A percentile compares a stretch with the other conserved stretches of the same genome.
These are phyloP conservation scores for Trachelus troglodyta DNA, from an alignment of 2,888 invertebrate species.

Conservation along the genomic window DNA sequence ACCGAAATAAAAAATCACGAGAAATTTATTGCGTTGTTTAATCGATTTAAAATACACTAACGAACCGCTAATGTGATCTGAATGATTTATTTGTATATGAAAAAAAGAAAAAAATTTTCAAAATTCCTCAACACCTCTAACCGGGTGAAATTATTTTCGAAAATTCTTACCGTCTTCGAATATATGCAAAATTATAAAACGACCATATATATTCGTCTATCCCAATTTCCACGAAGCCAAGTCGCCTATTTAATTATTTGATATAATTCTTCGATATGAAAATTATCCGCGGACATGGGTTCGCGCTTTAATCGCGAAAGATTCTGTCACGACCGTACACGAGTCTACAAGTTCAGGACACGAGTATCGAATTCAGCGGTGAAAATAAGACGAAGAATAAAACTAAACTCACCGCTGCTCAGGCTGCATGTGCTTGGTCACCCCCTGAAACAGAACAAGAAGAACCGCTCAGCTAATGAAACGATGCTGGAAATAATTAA, in stretches of 20 bases:
- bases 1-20: conserved; percentile 29
- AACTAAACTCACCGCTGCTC: conserved; percentile 48
- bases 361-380: background rate
- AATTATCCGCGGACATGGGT: background rate
- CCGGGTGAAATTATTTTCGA: background rate
- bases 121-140: background rate
- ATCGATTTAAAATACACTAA: conserved; percentile 46
- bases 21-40: conserved; percentile 39
- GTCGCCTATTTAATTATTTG: background rate
- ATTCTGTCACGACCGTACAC: background rate
- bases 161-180: background rate
- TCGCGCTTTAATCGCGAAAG: background rate
- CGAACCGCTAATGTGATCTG: conserved; percentile 36
- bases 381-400: background rate
- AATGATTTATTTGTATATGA: background rate
- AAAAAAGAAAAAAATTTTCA: background rate
- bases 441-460: conserved; percentile 51
- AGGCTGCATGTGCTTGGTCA: conserved; percentile 38
- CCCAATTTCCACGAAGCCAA: background rate
- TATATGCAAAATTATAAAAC: background rate
- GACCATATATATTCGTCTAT: background rate
- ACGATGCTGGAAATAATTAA: conserved; percentile 24
- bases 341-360: background rate
- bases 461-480: conserved; percentile 21
- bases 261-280: background rate